phyloP scores from a whole-genome alignment of 2,797 vertebrate genomes.

The Hephaestus fuliginosus region DNA sequence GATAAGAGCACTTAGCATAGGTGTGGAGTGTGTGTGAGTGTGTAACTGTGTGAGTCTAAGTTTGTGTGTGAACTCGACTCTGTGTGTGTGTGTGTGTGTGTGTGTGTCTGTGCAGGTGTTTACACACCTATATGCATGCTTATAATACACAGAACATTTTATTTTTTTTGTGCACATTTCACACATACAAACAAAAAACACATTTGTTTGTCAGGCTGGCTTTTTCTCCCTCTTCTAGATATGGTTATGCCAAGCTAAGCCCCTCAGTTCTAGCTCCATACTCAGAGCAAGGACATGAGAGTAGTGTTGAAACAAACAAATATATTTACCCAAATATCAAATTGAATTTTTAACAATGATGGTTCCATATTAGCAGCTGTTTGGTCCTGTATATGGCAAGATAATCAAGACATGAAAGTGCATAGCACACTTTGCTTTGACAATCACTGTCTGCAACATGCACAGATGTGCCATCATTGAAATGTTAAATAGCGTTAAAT shows the following conservation, averaged over 20 bases:
- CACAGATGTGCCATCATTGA: neutral
- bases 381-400: neutral
- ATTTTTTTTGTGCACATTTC: neutral
- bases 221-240: neutral
- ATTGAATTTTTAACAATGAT: neutral
- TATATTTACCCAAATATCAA: neutral
- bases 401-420: neutral
- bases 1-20: constrained; percentile 70
- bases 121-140: neutral
- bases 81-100: neutral
- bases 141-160: constrained; percentile 1
- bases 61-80: neutral
- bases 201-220: neutral
- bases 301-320: neutral
- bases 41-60: neutral
- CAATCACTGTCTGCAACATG: neutral
- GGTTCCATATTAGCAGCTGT: neutral
- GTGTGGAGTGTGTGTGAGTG: constrained; percentile 26
- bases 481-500: neutral
- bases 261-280: neutral
- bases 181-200: neutral
- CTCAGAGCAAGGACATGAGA: neutral
- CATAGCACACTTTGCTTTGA: neutral
- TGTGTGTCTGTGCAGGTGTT: neutral
- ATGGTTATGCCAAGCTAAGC: neutral